Evolutionary conservation across 1,140 invertebrate genomes (phyloP).

Genomic region (Phenacoccus solenopsis): DNA sequence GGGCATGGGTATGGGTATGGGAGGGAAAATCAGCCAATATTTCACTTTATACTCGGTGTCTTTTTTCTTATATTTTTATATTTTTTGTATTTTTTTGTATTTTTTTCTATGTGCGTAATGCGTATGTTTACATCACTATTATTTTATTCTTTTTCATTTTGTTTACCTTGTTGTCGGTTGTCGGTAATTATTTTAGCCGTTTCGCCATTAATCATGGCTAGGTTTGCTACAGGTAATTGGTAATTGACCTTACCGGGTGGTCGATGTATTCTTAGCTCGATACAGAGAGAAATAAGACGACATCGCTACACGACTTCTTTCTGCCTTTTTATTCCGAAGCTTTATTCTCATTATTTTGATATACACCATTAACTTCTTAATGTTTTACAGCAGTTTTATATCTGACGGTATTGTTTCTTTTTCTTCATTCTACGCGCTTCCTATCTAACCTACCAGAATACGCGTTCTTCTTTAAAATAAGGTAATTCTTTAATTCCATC

Average conservation of each 20-base stretch:
- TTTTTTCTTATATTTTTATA: constrained; percentile 5
- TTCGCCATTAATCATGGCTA: constrained; percentile 15
- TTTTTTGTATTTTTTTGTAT: no score
- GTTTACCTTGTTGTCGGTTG: constrained; percentile 16
- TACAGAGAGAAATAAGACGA: constrained; percentile 6
- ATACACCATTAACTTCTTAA: constrained; percentile 18
- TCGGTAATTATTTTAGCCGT: constrained; percentile 13
- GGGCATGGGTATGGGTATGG: no score
- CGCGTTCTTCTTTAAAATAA: background rate
- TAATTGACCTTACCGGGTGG: constrained; percentile 17
- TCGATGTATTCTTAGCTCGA: background rate
- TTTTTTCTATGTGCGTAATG: no score
- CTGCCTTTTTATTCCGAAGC: constrained; percentile 13
- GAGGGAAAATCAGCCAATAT: constrained; percentile 7
- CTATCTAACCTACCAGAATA: background rate
- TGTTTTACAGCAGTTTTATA: constrained; percentile 18
- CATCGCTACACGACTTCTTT: constrained; percentile 16
- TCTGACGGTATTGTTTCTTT: constrained; percentile 15
- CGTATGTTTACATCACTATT: constrained; percentile 5
- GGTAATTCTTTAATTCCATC: constrained; percentile 13
- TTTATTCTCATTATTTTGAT: constrained; percentile 18
- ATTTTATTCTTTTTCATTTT: background rate
- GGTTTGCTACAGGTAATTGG: constrained; percentile 16
- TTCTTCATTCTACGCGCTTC: background rate
- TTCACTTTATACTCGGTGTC: constrained; percentile 11